Conservation (phyloP, 1,140 invertebrate genomes). For the Acromyrmex heyeri region DNA sequence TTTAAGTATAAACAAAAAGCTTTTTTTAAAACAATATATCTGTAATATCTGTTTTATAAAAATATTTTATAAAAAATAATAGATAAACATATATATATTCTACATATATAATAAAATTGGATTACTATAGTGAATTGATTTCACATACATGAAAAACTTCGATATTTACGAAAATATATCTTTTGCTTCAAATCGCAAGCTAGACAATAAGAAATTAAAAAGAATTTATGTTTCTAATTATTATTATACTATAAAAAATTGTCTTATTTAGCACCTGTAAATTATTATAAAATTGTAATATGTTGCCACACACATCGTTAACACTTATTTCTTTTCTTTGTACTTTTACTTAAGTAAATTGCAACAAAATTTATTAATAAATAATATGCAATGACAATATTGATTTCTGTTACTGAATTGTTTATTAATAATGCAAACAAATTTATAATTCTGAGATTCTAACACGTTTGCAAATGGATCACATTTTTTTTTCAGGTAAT, state of each 20-base stretch:
- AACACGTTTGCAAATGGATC: neutral
- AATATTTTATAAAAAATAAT: no score
- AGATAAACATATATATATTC: neutral
- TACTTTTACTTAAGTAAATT: neutral
- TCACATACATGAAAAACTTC: no score
- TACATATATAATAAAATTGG: no score
- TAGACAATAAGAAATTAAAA: constrained; percentile 58
- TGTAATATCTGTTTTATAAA: neutral
- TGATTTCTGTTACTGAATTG: neutral
- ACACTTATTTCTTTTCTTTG: neutral
- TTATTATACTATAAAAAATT: no score
- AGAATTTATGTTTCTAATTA: no score
- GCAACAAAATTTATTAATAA: neutral
- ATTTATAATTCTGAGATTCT: neutral
- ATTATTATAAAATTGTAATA: neutral
- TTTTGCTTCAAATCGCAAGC: neutral
- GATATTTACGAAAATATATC: constrained; percentile 38
- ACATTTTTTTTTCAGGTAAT: neutral
- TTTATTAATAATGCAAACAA: neutral
- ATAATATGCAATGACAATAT: neutral
- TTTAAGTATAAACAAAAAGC: neutral
- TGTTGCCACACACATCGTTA: neutral
- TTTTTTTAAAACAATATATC: neutral
- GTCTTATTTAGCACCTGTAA: neutral
- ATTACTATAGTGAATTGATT: no score